phyloP scores from a whole-genome alignment of 1,140 invertebrate species.

The Hormaphis cornu region DNA sequence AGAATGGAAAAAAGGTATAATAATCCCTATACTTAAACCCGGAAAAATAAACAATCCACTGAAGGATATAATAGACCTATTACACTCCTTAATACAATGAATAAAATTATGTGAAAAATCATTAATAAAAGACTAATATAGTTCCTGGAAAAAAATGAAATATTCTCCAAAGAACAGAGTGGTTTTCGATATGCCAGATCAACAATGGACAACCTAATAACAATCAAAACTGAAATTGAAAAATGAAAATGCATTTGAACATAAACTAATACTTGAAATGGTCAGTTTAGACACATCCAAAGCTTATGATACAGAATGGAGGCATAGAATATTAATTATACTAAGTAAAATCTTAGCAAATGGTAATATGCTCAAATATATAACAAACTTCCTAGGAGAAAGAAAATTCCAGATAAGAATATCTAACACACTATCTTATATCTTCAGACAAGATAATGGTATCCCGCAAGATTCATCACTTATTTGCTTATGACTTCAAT shows the following conservation, averaged over 20 bases:
- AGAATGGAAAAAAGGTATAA: background rate
- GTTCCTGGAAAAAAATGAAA: background rate
- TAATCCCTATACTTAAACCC: background rate
- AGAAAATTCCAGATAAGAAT: background rate
- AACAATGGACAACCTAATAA: background rate
- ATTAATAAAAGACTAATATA: background rate
- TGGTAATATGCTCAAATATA: background rate
- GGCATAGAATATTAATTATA: background rate
- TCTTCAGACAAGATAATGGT: background rate
- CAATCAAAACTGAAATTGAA: background rate
- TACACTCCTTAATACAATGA: background rate
- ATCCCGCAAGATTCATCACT: background rate
- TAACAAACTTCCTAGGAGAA: background rate
- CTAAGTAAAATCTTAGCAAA: background rate
- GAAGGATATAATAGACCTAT: background rate
- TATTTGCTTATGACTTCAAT: background rate
- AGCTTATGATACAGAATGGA: background rate
- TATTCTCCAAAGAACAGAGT: background rate
- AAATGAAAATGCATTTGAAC: background rate
- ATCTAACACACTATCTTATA: background rate
- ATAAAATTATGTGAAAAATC: background rate
- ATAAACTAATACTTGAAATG: background rate
- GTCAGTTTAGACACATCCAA: background rate
- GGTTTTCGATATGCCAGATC: background rate
- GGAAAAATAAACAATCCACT: background rate